These are phyloP conservation scores for Planiliza haematocheilus DNA, from an alignment of 2,113 vertebrate genomes.

Conservation along the genomic window DNA sequence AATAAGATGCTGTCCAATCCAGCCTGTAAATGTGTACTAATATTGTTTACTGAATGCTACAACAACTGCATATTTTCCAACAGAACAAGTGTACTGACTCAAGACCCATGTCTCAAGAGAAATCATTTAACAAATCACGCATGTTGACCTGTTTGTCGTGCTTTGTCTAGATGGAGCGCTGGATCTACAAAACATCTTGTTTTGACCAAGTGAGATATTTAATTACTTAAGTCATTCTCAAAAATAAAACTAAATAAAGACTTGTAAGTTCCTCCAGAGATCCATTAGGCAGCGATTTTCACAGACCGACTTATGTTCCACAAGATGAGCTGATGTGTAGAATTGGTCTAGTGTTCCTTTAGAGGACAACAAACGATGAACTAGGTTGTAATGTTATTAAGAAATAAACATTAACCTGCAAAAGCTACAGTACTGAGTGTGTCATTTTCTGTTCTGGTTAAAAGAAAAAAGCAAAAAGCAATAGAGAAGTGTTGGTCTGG, in stretches of 20 bases:
- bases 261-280: too few species aligned
- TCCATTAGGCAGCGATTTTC: too few species aligned
- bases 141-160: not conserved
- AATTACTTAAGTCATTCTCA: too few species aligned
- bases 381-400: not conserved
- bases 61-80: not conserved
- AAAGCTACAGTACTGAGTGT: not conserved
- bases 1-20: not conserved
- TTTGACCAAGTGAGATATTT: too few species aligned
- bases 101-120: not conserved
- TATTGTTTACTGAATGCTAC: not conserved
- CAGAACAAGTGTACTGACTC: not conserved
- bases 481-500: not conserved
- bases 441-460: conserved; percentile 17
- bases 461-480: not conserved
- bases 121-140: not conserved
- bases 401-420: not conserved
- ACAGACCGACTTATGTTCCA: too few species aligned
- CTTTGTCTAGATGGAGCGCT: too few species aligned
- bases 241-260: too few species aligned
- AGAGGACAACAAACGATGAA: not conserved
- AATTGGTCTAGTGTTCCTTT: not conserved
- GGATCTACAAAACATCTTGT: too few species aligned
- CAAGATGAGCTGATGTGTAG: not conserved
- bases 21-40: not conserved